Conservation (phyloP, 2,888 invertebrate species). For the Meliscaeva auricollis region DNA sequence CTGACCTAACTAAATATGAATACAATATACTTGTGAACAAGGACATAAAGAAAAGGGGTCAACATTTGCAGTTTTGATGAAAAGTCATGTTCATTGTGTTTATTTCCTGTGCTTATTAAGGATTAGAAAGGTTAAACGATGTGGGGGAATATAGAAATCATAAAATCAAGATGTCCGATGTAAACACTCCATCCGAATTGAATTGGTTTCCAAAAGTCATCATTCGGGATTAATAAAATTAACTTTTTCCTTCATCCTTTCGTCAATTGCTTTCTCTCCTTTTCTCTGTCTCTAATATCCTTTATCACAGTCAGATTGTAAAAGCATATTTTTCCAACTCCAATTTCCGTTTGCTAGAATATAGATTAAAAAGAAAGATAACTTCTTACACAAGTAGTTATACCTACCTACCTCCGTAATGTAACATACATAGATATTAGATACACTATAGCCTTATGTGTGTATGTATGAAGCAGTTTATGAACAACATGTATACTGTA, state of each 20-base stretch:
- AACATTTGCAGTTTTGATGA: not conserved
- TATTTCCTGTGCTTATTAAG: not conserved
- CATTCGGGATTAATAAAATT: slow-evolving; percentile 20
- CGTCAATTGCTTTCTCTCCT: not conserved
- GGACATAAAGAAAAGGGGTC: not conserved
- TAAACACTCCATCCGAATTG: not conserved
- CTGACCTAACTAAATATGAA: not conserved
- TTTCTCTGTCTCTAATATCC: not conserved
- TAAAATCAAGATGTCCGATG: not conserved
- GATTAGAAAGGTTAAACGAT: too few species aligned
- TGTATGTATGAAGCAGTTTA: slow-evolving; percentile 7
- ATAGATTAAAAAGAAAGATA: slow-evolving; percentile 33
- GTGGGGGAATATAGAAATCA: too few species aligned
- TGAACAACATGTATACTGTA: slow-evolving; percentile 4
- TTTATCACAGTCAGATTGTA: slow-evolving; percentile 25
- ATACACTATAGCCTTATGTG: not conserved
- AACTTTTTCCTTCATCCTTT: slow-evolving; percentile 21
- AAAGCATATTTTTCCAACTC: slow-evolving; percentile 37
- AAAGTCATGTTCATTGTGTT: not conserved
- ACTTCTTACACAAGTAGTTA: slow-evolving; percentile 23
- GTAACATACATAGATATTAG: not conserved
- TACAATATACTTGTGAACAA: not conserved
- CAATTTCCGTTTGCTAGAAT: slow-evolving; percentile 42
- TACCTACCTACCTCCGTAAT: not conserved
- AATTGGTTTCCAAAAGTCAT: not conserved